These are phyloP conservation scores for Sebastes taczanowskii DNA, from an alignment of 2,797 vertebrate species.

Conservation along the genomic window DNA sequence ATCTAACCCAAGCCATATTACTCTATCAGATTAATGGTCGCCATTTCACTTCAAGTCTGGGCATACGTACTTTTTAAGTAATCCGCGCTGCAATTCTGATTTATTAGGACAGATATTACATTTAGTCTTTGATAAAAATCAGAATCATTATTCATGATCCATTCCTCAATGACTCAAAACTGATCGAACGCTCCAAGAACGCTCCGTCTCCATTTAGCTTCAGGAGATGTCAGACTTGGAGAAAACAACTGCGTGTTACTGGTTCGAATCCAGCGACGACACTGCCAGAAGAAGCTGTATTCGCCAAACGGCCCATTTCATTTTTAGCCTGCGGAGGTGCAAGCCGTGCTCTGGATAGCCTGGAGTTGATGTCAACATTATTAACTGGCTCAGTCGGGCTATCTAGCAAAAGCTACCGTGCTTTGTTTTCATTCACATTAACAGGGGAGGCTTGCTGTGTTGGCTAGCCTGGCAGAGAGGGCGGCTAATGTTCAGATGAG, in stretches of 20 bases:
- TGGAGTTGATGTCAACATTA: slow-evolving; percentile 37
- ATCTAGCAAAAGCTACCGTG: slow-evolving; percentile 11
- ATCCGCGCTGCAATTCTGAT: slow-evolving; percentile 28
- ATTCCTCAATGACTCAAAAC: slow-evolving; percentile 21
- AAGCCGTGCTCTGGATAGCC: slow-evolving; percentile 35
- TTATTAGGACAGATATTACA: slow-evolving; percentile 31
- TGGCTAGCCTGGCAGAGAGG: slow-evolving; percentile 46
- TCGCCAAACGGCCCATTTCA: slow-evolving; percentile 32
- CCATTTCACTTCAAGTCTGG: slow-evolving; percentile 32
- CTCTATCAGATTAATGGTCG: slow-evolving; percentile 64
- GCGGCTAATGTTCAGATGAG: slow-evolving; percentile 48
- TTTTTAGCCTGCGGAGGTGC: slow-evolving; percentile 47
- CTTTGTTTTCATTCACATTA: slow-evolving; percentile 49
- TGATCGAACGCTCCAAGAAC: slow-evolving; percentile 40
- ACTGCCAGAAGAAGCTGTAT: slow-evolving; percentile 41
- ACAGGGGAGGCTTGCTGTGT: slow-evolving; percentile 43
- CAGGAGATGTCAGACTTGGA: slow-evolving; percentile 59
- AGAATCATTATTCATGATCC: slow-evolving; percentile 44
- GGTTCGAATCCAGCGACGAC: slow-evolving; percentile 45
- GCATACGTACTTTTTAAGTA: slow-evolving; percentile 21
- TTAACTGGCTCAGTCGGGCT: slow-evolving; percentile 34
- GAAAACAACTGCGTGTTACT: slow-evolving; percentile 45
- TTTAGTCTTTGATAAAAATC: slow-evolving; percentile 53
- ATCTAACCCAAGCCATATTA: slow-evolving; percentile 47
- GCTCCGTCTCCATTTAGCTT: slow-evolving; percentile 50